Base-by-base conservation (phyloP, 2,888 invertebrate species). In the Sisyra nigra region DNA sequence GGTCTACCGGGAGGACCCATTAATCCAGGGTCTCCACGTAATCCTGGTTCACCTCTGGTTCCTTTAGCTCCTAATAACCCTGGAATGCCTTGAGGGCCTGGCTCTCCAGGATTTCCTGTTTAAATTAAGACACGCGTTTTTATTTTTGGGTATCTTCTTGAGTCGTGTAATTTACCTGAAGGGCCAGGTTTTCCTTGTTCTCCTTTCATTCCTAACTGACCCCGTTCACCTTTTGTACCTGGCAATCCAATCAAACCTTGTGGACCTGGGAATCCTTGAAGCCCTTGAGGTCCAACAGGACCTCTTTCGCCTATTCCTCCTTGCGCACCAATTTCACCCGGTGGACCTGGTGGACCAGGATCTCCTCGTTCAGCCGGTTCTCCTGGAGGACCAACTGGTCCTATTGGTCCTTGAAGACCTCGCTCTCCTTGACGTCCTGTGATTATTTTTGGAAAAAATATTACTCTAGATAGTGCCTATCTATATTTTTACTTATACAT, bases 341-440 rank as follows among this genome's bases (percentile, higher is more conserved):
- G 69, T 1, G 70, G 60, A 2, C 87, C 87, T 1, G 81, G 74
- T 4, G 71, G 62, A 3, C 86, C 86, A 1, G 78, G 69, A 53
- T 84, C 84, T 14, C 86, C 85, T 53, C 84, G 66, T 58, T 85
- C 84, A 0, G 80, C 86, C 37, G 81, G 76, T 59, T 86, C 86
- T 11, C 87, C 87, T 0, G 82, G 81, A 2, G 81, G 77, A 2
- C 87, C 87, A 1, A 71, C 66, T 1, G 79, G 76, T 3, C 86
- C 86, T 15, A 80, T 60, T 11, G 72, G 70, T n/a, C 87, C 87
- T 57, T 79, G 80, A 0, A 71, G 72, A 1, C 86, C 86, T 55
- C 84, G 74, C 54, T 84, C 83, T 47, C 87, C 85, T 58, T 71
- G 72, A 45, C 72, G 69, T 41, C 80, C 78, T 67, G 51, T 46